Percentiles rank a stretch among this genome's conserved stretches.
These are phyloP conservation scores for Larimichthys crocea DNA, from an alignment of 2,113 vertebrate genomes.

Conservation along the genomic window DNA sequence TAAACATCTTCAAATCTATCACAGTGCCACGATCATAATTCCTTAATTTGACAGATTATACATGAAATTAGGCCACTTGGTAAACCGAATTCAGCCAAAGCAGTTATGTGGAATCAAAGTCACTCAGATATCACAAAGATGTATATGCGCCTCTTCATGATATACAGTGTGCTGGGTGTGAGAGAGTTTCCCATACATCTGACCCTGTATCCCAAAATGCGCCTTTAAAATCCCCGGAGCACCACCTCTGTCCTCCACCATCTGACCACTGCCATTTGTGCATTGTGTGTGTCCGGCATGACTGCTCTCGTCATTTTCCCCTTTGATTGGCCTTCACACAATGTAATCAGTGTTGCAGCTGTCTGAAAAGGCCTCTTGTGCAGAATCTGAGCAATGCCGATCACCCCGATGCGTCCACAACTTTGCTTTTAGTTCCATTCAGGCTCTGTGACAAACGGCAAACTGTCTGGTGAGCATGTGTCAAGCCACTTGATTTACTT, in stretches of 20 bases:
- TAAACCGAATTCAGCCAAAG: neutral
- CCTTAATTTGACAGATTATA: neutral
- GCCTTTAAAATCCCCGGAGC: slow-evolving; percentile 69
- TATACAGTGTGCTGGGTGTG: slow-evolving; percentile 1
- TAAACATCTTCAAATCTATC: neutral
- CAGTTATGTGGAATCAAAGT: neutral
- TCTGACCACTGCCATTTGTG: slow-evolving; percentile 79
- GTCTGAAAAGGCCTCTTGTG: slow-evolving; percentile 85
- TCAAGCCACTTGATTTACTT: slow-evolving; percentile 84
- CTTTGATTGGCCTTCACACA: slow-evolving; percentile 85
- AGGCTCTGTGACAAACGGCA: slow-evolving; percentile 82
- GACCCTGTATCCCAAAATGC: slow-evolving; percentile 60
- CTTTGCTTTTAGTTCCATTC: slow-evolving; percentile 84
- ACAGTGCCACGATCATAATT: neutral
- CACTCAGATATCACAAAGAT: neutral
- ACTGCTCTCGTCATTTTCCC: slow-evolving; percentile 83
- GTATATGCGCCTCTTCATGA: neutral
- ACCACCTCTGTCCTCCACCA: slow-evolving; percentile 71
- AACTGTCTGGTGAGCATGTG: slow-evolving; percentile 84
- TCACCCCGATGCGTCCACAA: slow-evolving; percentile 76
- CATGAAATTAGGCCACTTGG: neutral
- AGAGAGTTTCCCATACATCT: slow-evolving; percentile 54
- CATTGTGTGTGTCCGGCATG: slow-evolving; percentile 82
- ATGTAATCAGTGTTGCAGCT: slow-evolving; percentile 85
- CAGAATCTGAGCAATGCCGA: slow-evolving; percentile 79